Base-by-base conservation (phyloP, 2,113 vertebrate species). In the Pampusana beccarii region DNA sequence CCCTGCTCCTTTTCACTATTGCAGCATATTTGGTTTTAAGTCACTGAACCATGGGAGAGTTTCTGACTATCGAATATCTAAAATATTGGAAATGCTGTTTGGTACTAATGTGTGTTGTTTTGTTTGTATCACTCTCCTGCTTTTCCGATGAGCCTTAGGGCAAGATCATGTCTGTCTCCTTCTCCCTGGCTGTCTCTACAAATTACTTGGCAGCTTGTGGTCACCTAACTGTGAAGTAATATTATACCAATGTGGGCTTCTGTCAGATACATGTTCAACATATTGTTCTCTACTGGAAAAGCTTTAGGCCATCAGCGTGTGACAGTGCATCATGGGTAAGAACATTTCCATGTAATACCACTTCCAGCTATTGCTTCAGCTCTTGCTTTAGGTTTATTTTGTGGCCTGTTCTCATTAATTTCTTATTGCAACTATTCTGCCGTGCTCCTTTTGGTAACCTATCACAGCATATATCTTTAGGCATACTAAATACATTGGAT, bases 141-240 rank as follows among this genome's bases (percentile, higher is more conserved):
- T 48, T 80, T 87, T 85, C 51, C 84, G 51, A 79, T 54, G 83
- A 88, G 60, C 80, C 58, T 83, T 9, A 24, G 72, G 88, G 75
- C 42, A 78, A 78, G 51, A 84, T 42, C 31, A 23, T 20, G n/a
- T 65, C n/a, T 93, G 21, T 86, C 34, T 89, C 28, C 29, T 78
- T 28, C 24, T 84, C 24, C 31, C 48, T 53, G 24, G 33, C 16
- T 89, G 56, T 86, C 74, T 93, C 46, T 66, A 57, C 20, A 91
- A 91, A 91, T 89, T 81, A 75, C 48, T 87, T 95, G 77, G 61
- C 91, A 91, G 80, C 80, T 86, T 92, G 73, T 44, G 48, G 62
- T 89, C 89, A 79, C 38, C 80, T 95, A 79, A 74, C 89, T 95
- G 73, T 93, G 93, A 81, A 96, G 69, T 67, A 62, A 86, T 89